Conservation (phyloP, 2,888 invertebrate species). For the Metalampra italica region DNA sequence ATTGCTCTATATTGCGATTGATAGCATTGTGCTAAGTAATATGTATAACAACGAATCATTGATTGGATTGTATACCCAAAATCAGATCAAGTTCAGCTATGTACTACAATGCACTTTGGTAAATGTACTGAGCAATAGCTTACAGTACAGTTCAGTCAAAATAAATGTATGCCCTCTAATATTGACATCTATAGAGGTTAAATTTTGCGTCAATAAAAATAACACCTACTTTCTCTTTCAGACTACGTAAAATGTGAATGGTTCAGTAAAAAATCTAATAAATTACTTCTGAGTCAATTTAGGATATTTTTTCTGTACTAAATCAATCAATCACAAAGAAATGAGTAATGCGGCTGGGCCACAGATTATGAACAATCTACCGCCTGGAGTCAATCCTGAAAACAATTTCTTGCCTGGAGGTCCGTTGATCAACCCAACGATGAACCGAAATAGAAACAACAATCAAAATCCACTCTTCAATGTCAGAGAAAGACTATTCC, state of each 20-base stretch:
- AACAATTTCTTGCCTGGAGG: conserved; percentile 75
- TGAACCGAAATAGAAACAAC: conserved; percentile 77
- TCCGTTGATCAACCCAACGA: conserved; percentile 71
- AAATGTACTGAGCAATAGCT: too few species aligned
- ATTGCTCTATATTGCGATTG: too few species aligned
- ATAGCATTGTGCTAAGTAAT: too few species aligned
- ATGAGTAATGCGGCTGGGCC: conserved; percentile 63
- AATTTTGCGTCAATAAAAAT: conserved; percentile 7
- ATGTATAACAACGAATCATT: too few species aligned
- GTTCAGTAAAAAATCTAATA: conserved; percentile 4
- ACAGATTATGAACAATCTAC: conserved; percentile 61
- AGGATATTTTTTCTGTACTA: not conserved
- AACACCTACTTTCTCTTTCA: conserved; percentile 46
- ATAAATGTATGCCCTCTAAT: conserved; percentile 34
- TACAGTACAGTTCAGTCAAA: too few species aligned
- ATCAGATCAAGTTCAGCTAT: too few species aligned
- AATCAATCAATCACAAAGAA: conserved; percentile 11
- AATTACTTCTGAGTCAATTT: too few species aligned
- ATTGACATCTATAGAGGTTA: conserved; percentile 47
- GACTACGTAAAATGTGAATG: conserved; percentile 45
- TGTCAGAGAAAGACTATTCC: conserved; percentile 94
- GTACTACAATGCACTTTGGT: too few species aligned
- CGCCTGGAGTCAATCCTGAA: conserved; percentile 71
- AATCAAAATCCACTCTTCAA: conserved; percentile 88
- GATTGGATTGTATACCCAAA: too few species aligned